Base-by-base conservation (phyloP, 2,888 invertebrate genomes). In the Drosophila macrothrix region DNA sequence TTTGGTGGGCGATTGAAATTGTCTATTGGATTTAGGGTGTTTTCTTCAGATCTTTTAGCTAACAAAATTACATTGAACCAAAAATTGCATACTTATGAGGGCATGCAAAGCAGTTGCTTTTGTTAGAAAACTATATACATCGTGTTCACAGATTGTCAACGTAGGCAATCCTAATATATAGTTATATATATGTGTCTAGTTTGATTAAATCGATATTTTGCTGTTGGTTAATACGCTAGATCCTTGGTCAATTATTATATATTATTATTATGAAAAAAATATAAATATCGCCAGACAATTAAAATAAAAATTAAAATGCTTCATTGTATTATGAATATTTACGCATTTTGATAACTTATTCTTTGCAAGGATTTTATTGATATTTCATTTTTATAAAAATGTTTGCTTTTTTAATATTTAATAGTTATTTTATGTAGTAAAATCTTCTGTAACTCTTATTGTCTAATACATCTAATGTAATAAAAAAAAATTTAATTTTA, bases 1-100 rank as follows among this genome's bases (percentile, higher is more conserved):
- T 86, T 86, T 73, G 65, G 65, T 56, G 59, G 46, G 33, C 69
- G 62, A 70, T 76, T 60, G 70, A 72, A 74, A 63, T 53, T 73
- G 65, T 46, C n/a, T 41, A 1, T 69, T 85, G 43, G 67, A 73
- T 85, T 68, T 67, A 60, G 46, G 49, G 35, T 28, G 37, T 72
- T 70, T 80, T 74, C 54, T 46, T 75, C 43, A 74, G 65, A 83
- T 84, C 76, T 73, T 69, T 60, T 43, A 12, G 31, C 59, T 6
- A 58, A 29, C 55, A 46, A 65, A 67, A 49, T 73, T 35, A 49
- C 28, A 63, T 56, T 54, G 35, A 71, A 25, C 25, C 16, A 50
- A 62, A 59, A 31, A 49, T 78, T 75, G 82, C 84, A 86, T 83
- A 75, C 82, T 73, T 85, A 61, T 83, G 41, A 43, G 83, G 58